phyloP scores from a whole-genome alignment of 1,140 invertebrate genomes.

The Drosophila setifemur region DNA sequence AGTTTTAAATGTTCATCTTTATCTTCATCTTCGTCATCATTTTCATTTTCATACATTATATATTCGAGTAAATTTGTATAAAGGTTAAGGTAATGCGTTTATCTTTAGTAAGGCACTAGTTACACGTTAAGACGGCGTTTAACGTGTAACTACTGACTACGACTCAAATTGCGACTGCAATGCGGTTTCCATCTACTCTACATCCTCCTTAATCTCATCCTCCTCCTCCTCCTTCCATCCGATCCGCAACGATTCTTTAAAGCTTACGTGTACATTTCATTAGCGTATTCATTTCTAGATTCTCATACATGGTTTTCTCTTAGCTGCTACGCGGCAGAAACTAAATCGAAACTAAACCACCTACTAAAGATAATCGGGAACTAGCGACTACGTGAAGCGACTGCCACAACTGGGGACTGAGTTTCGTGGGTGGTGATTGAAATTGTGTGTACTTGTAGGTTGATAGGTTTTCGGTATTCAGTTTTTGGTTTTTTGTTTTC shows the following conservation, averaged over 20 bases:
- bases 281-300: slow-evolving; percentile 50
- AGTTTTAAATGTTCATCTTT: slow-evolving; percentile 12
- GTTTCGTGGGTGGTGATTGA: slow-evolving; percentile 42
- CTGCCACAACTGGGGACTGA: slow-evolving; percentile 36
- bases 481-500: slow-evolving; percentile 4
- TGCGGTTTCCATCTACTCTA: slow-evolving; percentile 21
- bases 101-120: slow-evolving; percentile 83
- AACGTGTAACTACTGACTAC: slow-evolving; percentile 82
- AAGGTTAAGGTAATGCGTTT: slow-evolving; percentile 81
- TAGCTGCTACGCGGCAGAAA: slow-evolving; percentile 34
- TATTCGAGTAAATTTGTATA: slow-evolving; percentile 75
- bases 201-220: too few relatives aligned
- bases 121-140: slow-evolving; percentile 62
- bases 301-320: slow-evolving; percentile 28
- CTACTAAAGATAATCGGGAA: slow-evolving; percentile 69
- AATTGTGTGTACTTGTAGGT: slow-evolving; percentile 44
- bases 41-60: slow-evolving; percentile 21
- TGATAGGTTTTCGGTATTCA: slow-evolving; percentile 26
- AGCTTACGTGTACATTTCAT: slow-evolving; percentile 72
- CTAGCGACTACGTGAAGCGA: slow-evolving; percentile 35
- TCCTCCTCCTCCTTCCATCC: too few relatives aligned
- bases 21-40: too few relatives aligned
- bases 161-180: slow-evolving; percentile 44
- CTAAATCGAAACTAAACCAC: slow-evolving; percentile 47
- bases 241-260: slow-evolving; percentile 56